Percentiles rank a stretch among this genome's conserved stretches.
phyloP scores from a whole-genome alignment of 2,888 invertebrate species.

The Pasiphila rectangulata region DNA sequence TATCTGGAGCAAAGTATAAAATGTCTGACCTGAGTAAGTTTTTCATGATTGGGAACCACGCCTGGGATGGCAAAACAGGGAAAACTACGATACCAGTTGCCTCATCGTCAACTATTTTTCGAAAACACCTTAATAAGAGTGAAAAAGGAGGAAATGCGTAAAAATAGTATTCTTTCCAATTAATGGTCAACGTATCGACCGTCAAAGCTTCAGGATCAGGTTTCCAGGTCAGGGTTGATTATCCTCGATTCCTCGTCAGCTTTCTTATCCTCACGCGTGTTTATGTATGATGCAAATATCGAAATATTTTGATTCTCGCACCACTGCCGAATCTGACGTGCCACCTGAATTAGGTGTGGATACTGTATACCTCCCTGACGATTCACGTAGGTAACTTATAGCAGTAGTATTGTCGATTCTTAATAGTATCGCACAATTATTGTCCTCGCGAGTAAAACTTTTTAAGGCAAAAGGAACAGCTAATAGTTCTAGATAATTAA shows the following conservation, averaged over 20 bases:
- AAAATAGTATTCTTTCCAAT: no score
- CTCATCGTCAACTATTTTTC: no score
- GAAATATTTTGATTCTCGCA: constrained; percentile 19
- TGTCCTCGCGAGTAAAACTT: constrained; percentile 1
- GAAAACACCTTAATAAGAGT: no score
- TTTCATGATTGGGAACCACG: no score
- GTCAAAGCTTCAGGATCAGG: no score
- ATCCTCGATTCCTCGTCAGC: constrained; percentile 22
- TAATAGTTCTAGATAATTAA: no score
- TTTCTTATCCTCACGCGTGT: constrained; percentile 3
- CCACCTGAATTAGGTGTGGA: constrained; percentile 21
- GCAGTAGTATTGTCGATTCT: constrained; percentile 24
- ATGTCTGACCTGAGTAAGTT: no score
- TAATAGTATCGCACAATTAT: constrained; percentile 9
- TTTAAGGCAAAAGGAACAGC: constrained; percentile 13
- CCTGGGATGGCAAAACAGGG: no score
- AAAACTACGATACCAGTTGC: no score
- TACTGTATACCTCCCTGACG: constrained; percentile 23
- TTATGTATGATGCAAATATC: constrained; percentile 18
- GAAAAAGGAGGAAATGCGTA: no score
- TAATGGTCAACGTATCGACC: no score
- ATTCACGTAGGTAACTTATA: constrained; percentile 21
- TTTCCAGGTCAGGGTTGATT: constrained; percentile 18
- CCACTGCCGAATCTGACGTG: constrained; percentile 26
- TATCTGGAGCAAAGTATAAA: no score